Base-by-base conservation (phyloP, 2,797 vertebrate genomes). In the Dendrocincla tyrannina region DNA sequence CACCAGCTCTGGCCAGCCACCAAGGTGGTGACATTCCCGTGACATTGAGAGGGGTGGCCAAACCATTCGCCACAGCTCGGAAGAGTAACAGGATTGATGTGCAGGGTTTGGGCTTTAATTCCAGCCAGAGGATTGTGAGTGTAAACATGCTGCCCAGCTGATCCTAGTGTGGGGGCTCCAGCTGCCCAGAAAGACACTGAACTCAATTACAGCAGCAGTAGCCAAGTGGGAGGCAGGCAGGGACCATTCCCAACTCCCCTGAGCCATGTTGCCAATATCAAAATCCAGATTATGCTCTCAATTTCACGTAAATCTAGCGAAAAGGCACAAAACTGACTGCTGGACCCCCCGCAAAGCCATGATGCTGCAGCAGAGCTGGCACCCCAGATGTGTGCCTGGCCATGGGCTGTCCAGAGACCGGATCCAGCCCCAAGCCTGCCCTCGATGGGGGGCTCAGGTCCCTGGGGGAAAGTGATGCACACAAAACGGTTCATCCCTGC, bases 41-140 rank as follows among this genome's bases (percentile, higher is more conserved):
- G 93, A 91, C 85, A 91, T 86, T 96, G 95, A 8, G 52, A 93
- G 52, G 79, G 68, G 82, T 82, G 91, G 87, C 87, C 92, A 94
- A 91, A 83, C 24, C 91, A 93, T 95, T 95, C 5, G 37, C 92
- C 83, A 92, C 72, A 91, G 95, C 73, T 96, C 7, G 0, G 62
- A 69, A 95, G 77, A 88, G 19, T 94, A 97, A 96, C 91, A 95
- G 95, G 94, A 92, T 96, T 91, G 92, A 87, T 63, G 68, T 39
- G 91, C 56, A 64, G 93, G 89, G 66, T 81, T 89, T 88, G 81
- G 89, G 92, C 84, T 95, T 95, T 96, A 93, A 95, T 96, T 96
- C 92, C 90, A 91, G 74, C 47, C 1, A 0, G 59, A 13, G 85
- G 88, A 67, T 22, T 55, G 85, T 0, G 12, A 91, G 70, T 22